phyloP scores from a whole-genome alignment of 2,797 vertebrate genomes.

The Chelon auratus region DNA sequence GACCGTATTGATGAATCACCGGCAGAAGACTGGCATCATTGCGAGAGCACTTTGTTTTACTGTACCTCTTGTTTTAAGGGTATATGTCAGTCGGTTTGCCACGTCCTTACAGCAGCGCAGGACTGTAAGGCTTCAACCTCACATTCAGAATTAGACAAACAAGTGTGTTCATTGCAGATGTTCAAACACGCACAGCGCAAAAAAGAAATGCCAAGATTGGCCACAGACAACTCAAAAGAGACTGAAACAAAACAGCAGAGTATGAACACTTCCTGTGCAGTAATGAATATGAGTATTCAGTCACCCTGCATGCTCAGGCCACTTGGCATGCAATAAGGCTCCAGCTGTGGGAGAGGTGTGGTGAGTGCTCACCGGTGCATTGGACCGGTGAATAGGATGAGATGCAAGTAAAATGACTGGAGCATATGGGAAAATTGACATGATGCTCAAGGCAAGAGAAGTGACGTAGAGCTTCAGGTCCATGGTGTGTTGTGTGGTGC shows the following conservation, averaged over 20 bases:
- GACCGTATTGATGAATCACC: slow-evolving; percentile 66
- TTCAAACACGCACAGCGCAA: background rate
- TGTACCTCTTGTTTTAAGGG: slow-evolving; percentile 42
- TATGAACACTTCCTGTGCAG: slow-evolving; percentile 8
- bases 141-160: background rate
- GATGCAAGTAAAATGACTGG: slow-evolving; percentile 43
- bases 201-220: background rate
- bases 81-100: slow-evolving; percentile 3
- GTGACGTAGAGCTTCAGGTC: slow-evolving; percentile 5
- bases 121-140: background rate
- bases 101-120: background rate
- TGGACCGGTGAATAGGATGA: slow-evolving; percentile 34
- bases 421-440: slow-evolving; percentile 32
- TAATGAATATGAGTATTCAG: slow-evolving; percentile 24
- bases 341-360: slow-evolving; percentile 42
- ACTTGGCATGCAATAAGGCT: slow-evolving; percentile 48
- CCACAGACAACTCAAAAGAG: slow-evolving; percentile 6
- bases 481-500: background rate
- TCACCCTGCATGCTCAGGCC: slow-evolving; percentile 20
- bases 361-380: slow-evolving; percentile 38
- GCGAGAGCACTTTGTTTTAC: slow-evolving; percentile 29
- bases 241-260: background rate
- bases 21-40: slow-evolving; percentile 26
- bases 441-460: slow-evolving; percentile 10
- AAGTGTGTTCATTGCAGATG: too few species aligned